phyloP scores from a whole-genome alignment of 2,888 invertebrate genomes.

The Pristionchus maxplancki region DNA sequence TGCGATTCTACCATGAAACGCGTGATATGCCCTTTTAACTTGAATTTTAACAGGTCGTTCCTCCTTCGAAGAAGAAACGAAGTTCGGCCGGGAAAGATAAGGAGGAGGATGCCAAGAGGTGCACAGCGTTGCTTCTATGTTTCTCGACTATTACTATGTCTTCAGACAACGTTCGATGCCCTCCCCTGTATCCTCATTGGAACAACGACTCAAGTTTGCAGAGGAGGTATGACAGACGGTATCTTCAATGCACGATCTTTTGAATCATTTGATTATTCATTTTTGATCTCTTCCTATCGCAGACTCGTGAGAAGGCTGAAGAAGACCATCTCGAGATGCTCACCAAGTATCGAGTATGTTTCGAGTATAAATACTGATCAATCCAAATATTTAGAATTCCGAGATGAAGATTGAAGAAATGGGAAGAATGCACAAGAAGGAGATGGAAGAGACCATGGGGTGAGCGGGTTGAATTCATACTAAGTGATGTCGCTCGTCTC shows the following conservation, averaged over 20 bases:
- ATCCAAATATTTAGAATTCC: neutral
- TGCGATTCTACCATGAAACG: no score
- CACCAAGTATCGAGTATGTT: neutral
- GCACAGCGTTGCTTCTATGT: no score
- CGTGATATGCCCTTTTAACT: no score
- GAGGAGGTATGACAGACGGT: neutral
- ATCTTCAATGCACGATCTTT: neutral
- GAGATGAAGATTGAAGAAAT: neutral
- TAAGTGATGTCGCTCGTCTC: no score
- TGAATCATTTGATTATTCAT: neutral
- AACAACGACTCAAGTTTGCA: neutral
- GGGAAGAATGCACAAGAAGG: neutral
- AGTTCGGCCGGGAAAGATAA: neutral
- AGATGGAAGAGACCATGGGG: neutral
- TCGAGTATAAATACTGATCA: neutral
- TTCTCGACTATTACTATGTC: no score
- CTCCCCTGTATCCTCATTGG: neutral
- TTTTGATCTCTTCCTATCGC: neutral
- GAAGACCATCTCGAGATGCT: neutral
- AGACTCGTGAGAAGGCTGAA: neutral
- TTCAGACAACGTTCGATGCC: neutral
- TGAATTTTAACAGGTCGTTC: no score
- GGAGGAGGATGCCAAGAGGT: neutral
- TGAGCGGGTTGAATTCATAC: neutral
- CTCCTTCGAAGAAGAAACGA: neutral